phyloP scores from a whole-genome alignment of 2,888 invertebrate species.

The Nudaria mundana region DNA sequence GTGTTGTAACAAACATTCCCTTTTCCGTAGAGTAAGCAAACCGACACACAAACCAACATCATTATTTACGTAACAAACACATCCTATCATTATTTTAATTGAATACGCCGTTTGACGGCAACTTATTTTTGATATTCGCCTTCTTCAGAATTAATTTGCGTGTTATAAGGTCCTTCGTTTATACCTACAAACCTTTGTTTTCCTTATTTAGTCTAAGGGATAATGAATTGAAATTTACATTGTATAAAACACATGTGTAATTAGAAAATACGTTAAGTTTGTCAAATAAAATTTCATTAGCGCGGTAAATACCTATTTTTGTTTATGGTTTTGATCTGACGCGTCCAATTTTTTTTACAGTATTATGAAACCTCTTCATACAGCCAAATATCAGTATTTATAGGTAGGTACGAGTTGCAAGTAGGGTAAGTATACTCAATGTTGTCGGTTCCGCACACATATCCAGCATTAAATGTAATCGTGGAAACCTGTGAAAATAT shows the following conservation, averaged over 20 bases:
- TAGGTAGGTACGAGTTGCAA: conserved; percentile 23
- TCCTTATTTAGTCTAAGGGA: conserved; percentile 59
- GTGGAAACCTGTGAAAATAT: conserved; percentile 79
- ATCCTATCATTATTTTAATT: conserved; percentile 59
- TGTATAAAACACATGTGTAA: conserved; percentile 65
- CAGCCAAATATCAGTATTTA: conserved; percentile 20
- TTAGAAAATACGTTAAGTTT: conserved; percentile 54
- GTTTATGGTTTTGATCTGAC: conserved; percentile 11
- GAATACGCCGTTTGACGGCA: conserved; percentile 57
- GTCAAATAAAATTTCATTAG: conserved; percentile 49
- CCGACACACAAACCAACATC: conserved; percentile 45
- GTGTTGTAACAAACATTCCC: conserved; percentile 20
- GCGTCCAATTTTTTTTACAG: conserved; percentile 3
- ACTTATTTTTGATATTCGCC: conserved; percentile 65
- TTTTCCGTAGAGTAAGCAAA: conserved; percentile 31
- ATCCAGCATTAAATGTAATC: conserved; percentile 65
- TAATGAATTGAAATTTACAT: conserved; percentile 71
- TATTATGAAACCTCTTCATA: conserved; percentile 19
- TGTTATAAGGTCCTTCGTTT: conserved; percentile 49
- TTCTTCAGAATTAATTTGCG: conserved; percentile 65
- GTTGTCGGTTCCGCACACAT: conserved; percentile 41
- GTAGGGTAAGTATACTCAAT: conserved; percentile 34
- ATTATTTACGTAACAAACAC: conserved; percentile 44
- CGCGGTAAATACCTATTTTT: conserved; percentile 27
- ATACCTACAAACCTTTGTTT: conserved; percentile 48